Conservation (phyloP, 2,797 vertebrate genomes). For the Falco novaeseelandiae region DNA sequence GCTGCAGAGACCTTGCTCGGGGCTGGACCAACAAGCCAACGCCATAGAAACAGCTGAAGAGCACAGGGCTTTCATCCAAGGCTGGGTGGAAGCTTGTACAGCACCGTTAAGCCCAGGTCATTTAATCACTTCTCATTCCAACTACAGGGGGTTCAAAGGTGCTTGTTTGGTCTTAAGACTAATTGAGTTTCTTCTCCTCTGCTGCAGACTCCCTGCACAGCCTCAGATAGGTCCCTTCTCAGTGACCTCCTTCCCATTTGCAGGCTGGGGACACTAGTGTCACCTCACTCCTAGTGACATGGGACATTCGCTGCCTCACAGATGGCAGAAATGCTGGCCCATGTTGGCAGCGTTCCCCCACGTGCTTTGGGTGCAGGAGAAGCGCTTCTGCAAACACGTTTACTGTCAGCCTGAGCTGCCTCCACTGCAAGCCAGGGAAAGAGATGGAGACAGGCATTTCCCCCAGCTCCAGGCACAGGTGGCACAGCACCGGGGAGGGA, state of each 20-base stretch:
- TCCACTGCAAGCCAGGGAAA: background rate
- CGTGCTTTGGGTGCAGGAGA: background rate
- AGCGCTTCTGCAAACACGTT: background rate
- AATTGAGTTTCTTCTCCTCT: background rate
- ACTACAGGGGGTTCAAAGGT: background rate
- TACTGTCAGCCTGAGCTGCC: background rate
- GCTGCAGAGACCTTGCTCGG: background rate
- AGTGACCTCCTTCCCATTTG: background rate
- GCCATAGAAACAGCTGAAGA: background rate
- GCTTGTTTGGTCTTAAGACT: background rate
- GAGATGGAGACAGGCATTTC: background rate
- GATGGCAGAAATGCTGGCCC: background rate
- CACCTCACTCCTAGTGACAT: background rate
- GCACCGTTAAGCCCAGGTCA: background rate
- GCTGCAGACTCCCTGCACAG: accelerated
- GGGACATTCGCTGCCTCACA: background rate
- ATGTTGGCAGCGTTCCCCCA: accelerated
- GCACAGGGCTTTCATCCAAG: background rate
- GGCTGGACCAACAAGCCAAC: background rate
- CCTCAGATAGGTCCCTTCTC: background rate
- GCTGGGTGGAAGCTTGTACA: background rate
- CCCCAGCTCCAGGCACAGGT: background rate
- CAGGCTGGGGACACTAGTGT: background rate
- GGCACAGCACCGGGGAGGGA: background rate
- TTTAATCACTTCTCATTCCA: background rate